Conservation (phyloP, 2,113 vertebrate genomes). For the Excalfactoria chinensis region DNA sequence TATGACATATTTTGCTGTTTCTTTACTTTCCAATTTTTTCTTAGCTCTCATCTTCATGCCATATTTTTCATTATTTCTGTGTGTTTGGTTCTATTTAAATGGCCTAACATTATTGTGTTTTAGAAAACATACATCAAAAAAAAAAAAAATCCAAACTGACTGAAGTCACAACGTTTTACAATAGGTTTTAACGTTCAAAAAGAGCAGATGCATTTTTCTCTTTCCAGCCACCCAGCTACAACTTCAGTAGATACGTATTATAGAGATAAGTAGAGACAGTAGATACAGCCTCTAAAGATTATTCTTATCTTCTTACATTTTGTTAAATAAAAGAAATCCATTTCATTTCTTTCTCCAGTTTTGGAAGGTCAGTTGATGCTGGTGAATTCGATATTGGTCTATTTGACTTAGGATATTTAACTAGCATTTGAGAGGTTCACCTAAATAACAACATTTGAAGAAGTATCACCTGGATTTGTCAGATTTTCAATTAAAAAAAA, state of each 20-base stretch:
- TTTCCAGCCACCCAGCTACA: background rate
- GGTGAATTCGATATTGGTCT: background rate
- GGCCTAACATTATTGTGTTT: background rate
- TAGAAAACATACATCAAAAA: background rate
- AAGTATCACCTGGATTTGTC: background rate
- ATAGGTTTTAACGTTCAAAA: background rate
- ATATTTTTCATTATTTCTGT: background rate
- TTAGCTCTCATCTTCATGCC: background rate
- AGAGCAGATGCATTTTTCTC: background rate
- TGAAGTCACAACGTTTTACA: background rate
- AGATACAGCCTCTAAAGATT: background rate
- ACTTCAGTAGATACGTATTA: background rate
- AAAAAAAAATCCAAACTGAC: background rate
- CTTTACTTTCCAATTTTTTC: background rate
- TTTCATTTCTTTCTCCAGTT: background rate
- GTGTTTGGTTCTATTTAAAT: background rate
- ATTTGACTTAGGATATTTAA: background rate
- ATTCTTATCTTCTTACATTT: background rate
- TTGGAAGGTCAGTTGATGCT: background rate
- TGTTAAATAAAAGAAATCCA: background rate
- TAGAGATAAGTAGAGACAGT: too few relatives aligned
- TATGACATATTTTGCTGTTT: background rate
- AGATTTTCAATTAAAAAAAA: background rate
- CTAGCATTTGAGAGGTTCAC: background rate
- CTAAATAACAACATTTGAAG: background rate